Evolutionary conservation across 1,140 invertebrate species (phyloP).

Genomic region (Metaphire vulgaris): DNA sequence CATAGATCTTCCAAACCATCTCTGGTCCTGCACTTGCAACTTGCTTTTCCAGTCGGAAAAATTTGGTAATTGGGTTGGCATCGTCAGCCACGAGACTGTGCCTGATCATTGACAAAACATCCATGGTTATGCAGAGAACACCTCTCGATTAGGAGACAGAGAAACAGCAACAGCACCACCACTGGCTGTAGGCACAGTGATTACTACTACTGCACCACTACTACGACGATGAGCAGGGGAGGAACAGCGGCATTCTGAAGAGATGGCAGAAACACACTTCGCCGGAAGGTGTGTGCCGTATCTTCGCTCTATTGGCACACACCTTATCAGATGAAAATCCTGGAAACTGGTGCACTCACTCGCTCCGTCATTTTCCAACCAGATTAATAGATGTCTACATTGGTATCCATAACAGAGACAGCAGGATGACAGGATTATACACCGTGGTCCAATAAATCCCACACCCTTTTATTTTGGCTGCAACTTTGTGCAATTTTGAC

Average conservation of each 20-base stretch:
- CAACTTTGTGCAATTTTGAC: too few species aligned
- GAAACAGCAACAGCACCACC: background rate
- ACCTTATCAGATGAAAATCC: too few species aligned
- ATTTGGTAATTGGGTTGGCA: slow-evolving; percentile 76
- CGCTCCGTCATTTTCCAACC: too few species aligned
- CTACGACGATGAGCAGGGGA: too few species aligned
- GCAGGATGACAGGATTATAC: too few species aligned
- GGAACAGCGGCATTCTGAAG: background rate
- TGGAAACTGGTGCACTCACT: too few species aligned
- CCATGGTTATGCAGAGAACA: slow-evolving; percentile 34
- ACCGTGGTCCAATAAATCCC: too few species aligned
- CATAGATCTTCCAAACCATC: slow-evolving; percentile 84
- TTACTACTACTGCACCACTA: too few species aligned
- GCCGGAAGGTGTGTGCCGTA: background rate
- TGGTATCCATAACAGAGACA: too few species aligned
- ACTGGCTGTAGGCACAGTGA: background rate
- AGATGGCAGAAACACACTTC: background rate
- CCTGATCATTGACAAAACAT: slow-evolving; percentile 53
- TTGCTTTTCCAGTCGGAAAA: slow-evolving; percentile 71
- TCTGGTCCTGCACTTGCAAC: slow-evolving; percentile 79
- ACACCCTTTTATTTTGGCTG: too few species aligned
- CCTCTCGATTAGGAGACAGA: background rate
- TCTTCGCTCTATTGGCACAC: background rate
- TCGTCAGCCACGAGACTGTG: slow-evolving; percentile 55
- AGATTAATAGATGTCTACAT: too few species aligned